These are phyloP conservation scores for Eulemur mongoz DNA, from an alignment of 2,797 vertebrate species.

Conservation along the genomic window DNA sequence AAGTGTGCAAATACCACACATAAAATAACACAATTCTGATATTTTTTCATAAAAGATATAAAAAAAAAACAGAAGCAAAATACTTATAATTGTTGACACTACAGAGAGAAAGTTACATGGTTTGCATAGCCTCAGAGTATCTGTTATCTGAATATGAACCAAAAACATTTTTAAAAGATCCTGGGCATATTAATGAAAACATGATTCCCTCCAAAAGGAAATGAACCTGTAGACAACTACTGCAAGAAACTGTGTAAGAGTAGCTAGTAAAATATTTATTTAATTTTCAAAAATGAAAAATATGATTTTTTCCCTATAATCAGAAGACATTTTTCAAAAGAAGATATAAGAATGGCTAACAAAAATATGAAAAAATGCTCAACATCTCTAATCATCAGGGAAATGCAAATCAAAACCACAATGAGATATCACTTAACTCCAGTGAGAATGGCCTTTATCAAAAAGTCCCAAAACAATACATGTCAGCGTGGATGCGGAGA, in stretches of 20 bases:
- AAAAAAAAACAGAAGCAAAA: constrained; percentile 17
- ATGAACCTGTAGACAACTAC: background rate
- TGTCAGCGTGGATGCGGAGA: too few relatives aligned
- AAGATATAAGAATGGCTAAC: too few relatives aligned
- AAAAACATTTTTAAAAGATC: background rate
- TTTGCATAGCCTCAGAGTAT: background rate
- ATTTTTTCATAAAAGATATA: background rate
- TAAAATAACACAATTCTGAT: background rate
- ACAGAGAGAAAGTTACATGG: background rate
- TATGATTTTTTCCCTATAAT: background rate
- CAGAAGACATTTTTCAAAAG: background rate
- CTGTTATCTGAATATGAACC: background rate
- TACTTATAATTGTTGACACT: background rate
- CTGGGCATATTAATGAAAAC: background rate
- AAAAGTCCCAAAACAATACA: too few relatives aligned
- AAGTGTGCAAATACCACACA: background rate
- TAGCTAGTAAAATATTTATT: background rate
- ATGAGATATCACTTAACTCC: too few relatives aligned
- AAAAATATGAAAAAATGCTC: too few relatives aligned
- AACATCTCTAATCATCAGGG: too few relatives aligned
- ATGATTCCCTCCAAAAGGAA: background rate
- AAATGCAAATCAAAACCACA: too few relatives aligned
- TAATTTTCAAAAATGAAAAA: background rate
- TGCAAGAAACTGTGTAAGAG: background rate
- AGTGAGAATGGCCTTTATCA: too few relatives aligned